Evolutionary conservation across 2,797 vertebrate genomes (phyloP).

Genomic region (Centroberyx gerrardi): DNA sequence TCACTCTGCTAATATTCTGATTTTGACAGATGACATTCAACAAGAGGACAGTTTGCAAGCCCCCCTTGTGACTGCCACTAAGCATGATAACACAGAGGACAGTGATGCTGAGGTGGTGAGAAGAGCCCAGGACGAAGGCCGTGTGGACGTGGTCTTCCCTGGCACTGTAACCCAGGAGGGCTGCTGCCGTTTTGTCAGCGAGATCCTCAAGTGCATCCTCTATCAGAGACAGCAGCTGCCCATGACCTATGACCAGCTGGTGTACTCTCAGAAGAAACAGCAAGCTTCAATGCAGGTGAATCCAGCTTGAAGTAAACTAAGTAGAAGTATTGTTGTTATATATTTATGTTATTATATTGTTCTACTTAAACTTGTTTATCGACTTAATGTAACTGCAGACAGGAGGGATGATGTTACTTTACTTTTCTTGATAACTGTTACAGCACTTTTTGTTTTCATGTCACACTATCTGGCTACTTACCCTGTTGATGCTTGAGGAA

Average conservation of each 20-base stretch:
- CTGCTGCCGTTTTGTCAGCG: constrained; percentile 92
- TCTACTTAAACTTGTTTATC: too few species aligned
- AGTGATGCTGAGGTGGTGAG: constrained; percentile 72
- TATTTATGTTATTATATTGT: too few species aligned
- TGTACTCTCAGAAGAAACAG: constrained; percentile 86
- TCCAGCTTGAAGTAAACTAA: too few species aligned
- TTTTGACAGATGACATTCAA: constrained; percentile 56
- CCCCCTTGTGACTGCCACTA: constrained; percentile 1
- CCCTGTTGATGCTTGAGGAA: too few species aligned
- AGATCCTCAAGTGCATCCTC: constrained; percentile 94
- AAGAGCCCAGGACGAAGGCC: constrained; percentile 74
- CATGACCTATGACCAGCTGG: constrained; percentile 94
- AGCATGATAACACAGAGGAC: constrained; percentile 44
- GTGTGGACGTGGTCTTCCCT: constrained; percentile 89
- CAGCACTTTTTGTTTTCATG: too few species aligned
- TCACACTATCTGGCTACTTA: too few species aligned
- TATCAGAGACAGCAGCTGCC: constrained; percentile 97
- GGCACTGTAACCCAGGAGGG: constrained; percentile 89
- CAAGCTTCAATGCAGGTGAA: constrained; percentile 76
- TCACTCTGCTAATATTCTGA: constrained; percentile 22
- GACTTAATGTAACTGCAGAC: too few species aligned
- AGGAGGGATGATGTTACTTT: too few species aligned
- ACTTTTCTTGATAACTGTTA: too few species aligned
- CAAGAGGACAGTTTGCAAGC: constrained; percentile 18
- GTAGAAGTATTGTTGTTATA: too few species aligned